Conservation (phyloP, 2,888 invertebrate genomes). For the Patella ulyssiponensis region DNA sequence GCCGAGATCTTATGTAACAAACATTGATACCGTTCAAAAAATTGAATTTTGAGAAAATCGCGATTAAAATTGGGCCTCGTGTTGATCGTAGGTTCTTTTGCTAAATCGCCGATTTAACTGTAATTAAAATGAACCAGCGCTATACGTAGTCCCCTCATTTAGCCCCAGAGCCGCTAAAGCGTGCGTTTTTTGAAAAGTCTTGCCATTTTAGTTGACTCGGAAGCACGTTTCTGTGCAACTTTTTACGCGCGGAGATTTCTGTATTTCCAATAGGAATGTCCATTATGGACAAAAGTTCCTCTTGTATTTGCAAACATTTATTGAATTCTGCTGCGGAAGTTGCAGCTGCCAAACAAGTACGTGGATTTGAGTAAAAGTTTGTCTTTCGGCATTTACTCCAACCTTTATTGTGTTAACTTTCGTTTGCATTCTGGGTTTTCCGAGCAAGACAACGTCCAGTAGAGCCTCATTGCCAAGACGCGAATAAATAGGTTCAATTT, state of each 20-base stretch:
- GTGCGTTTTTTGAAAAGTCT: background rate
- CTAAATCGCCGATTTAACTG: background rate
- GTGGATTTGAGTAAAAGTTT: background rate
- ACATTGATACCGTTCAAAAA: no score
- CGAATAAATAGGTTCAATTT: background rate
- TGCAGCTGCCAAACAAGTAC: background rate
- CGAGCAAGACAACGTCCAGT: background rate
- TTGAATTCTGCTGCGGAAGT: background rate
- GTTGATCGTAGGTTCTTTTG: no score
- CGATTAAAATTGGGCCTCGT: no score
- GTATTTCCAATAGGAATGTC: background rate
- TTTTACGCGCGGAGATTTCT: background rate
- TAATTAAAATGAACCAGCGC: background rate
- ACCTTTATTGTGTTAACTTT: background rate
- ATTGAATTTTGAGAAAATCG: no score
- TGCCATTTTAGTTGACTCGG: background rate
- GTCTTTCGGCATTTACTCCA: slow-evolving; percentile 18
- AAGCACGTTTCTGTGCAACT: background rate
- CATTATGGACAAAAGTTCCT: background rate
- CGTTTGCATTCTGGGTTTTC: slow-evolving; percentile 1
- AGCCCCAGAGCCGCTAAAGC: background rate
- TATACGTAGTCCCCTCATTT: background rate
- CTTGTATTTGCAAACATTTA: background rate
- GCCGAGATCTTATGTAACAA: no score
- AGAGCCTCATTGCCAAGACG: background rate